Base-by-base conservation (phyloP, 2,113 vertebrate genomes). In the Stigmatopora nigra region DNA sequence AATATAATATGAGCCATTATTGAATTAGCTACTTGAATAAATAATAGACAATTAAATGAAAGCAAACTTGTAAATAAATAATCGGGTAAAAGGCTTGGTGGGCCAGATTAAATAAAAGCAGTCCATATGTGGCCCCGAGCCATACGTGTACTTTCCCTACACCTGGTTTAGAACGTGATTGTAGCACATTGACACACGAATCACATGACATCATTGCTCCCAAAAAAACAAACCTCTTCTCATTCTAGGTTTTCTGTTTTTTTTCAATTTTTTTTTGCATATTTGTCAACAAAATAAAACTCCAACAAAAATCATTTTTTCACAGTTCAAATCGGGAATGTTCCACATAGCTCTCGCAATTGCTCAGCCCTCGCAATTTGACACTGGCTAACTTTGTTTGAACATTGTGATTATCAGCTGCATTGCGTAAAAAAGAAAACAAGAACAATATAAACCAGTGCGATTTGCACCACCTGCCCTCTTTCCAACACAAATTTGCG, bases 341-440 rank as follows among this genome's bases (percentile, higher is more conserved):
- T 66, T 66, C 61, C 63, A 60, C 47, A 67, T 67, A 74, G 72
- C 52, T 55, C 20, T 55, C 12, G 52, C 20, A 56, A 56, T 31
- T 31, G 22, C 22, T 56, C 25, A 31, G 3, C 12, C 12, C 22
- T 31, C 22, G 13, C 53, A 56, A 22, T 56, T 12, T 56, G 22
- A 65, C 51, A 65, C 58, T 57, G 20, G 19, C 46, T 19, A 38
- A 47, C 51, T 25, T 59, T 64, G 64, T 64, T 64, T 20, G 76
- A 70, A 78, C 52, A 69, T 62, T 69, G 66, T 88, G 89, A 91
- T 91, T 89, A 91, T 89, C 90, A 69, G 75, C 82, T 86, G 89
- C 88, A 87, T 88, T 85, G 82, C 78, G 17, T n/a, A 2, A 13
- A 31, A 25, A 31, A 53, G 13, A 8, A 31, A 36, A 16, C 14